Base-by-base conservation (phyloP, 1,140 invertebrate genomes). In the Chelonus insularis region DNA sequence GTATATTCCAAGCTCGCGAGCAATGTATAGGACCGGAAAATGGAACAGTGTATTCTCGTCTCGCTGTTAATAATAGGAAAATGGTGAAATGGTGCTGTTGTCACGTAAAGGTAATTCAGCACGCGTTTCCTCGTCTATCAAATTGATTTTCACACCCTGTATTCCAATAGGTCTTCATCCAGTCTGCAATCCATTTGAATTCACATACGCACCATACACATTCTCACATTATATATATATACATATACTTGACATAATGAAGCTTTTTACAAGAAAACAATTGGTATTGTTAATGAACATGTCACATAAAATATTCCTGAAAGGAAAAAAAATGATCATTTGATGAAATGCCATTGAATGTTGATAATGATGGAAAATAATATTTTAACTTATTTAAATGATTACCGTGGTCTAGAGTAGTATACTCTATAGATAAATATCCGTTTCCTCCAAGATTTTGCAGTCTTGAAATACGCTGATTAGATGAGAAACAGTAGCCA, bases 21-120 rank as follows among this genome's bases (percentile, higher is more conserved):
- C 2, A 11, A 68, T 65, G 60, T 68, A 65, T 68, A 62, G 52
- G 63, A 63, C 52, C 55, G 64, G 52, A 63, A 68, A 70, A 64
- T 70, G 64, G 63, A 65, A 71, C 63, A 65, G 61, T 55, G 62
- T 65, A n/a, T 37, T 41, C 52, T 68, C 69, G 68, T 72, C 70
- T 72, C 73, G 70, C 72, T 73, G 72, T 75, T 80, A 79, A 79
- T 81, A 79, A 81, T 76, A 73, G 72, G 73, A 79, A 79, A 80
- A 79, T 78, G 77, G 75, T 71, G 75, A 81, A 81, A 78, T 76
- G 74, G 70, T 64, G 45, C 72, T 73, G 75, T 79, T 74, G 79
- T 81, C 79, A 81, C 79, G 79, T 81, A 80, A 76, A 80, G 79
- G 78, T 80, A 81, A 81, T 81, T 81, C 73, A 72, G 77, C 79